Percentiles rank a stretch among this genome's conserved stretches.
Conservation (phyloP, 2,888 invertebrate species). For the Megamerina dolium region DNA sequence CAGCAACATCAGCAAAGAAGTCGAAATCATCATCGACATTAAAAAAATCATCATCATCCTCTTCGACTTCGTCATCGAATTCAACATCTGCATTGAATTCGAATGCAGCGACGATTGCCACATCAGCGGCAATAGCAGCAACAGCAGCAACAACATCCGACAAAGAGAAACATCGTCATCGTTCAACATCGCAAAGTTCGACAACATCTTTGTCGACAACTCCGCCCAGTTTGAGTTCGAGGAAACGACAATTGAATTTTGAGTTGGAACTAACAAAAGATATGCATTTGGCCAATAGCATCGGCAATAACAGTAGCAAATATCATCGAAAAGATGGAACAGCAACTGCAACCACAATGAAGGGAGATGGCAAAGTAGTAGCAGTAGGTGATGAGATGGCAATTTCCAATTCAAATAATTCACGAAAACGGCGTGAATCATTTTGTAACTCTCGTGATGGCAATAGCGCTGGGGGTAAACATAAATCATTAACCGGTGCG, state of each 20-base stretch:
- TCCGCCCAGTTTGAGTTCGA: conserved; percentile 19
- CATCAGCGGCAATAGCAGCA: conserved; percentile 8
- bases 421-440: conserved; percentile 14
- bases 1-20: conserved; percentile 15
- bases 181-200: conserved; percentile 22
- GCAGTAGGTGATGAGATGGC: too few species aligned
- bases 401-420: conserved; percentile 20
- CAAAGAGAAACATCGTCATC: conserved; percentile 45
- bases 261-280: conserved; percentile 37
- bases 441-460: conserved; percentile 4
- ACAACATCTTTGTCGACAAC: conserved; percentile 1
- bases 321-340: conserved; percentile 16
- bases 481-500: conserved; percentile 13
- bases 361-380: too few species aligned
- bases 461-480: too few species aligned
- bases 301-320: conserved; percentile 13
- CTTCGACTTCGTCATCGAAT: conserved; percentile 11
- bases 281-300: conserved; percentile 25
- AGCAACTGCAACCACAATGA: too few species aligned
- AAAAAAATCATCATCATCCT: conserved; percentile 17
- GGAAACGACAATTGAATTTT: conserved; percentile 51
- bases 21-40: conserved; percentile 15
- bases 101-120: conserved; percentile 4
- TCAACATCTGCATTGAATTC: conserved; percentile 5
- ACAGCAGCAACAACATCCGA: conserved; percentile 24